Conservation (phyloP, 2,888 invertebrate genomes). For the Ophioninae sp. region DNA sequence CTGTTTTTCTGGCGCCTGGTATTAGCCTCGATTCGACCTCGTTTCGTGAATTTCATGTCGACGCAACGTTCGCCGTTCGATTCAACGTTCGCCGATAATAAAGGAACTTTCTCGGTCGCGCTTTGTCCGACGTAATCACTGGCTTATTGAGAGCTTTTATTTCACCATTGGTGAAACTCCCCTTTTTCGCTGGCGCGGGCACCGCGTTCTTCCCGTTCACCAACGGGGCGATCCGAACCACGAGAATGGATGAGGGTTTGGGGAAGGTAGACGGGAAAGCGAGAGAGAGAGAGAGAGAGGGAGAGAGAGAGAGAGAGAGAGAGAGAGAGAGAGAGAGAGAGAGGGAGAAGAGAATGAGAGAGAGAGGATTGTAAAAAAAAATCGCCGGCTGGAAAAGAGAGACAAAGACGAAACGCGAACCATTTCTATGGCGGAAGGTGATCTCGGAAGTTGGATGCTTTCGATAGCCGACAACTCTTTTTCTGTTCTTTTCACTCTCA, state of each 20-base stretch:
- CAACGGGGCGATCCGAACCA: conserved; percentile 18
- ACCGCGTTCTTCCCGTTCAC: conserved; percentile 52
- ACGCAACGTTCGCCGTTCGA: conserved; percentile 27
- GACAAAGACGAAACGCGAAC: conserved; percentile 45
- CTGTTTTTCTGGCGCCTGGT: conserved; percentile 20
- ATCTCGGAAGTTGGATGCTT: conserved; percentile 61
- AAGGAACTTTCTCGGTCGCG: conserved; percentile 28
- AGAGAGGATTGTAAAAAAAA: conserved; percentile 14
- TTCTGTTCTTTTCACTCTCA: background rate
- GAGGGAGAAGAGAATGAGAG: conserved; percentile 16
- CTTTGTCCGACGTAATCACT: conserved; percentile 60
- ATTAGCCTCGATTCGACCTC: conserved; percentile 27
- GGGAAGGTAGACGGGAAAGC: conserved; percentile 25
- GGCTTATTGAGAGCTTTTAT: conserved; percentile 61
- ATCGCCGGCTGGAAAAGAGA: conserved; percentile 18
- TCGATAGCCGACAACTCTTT: conserved; percentile 41
- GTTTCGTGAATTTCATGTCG: conserved; percentile 8
- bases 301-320: conserved; percentile 2
- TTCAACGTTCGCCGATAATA: conserved; percentile 33
- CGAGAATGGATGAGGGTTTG: conserved; percentile 10
- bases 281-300: conserved; percentile 17
- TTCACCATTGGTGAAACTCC: conserved; percentile 57
- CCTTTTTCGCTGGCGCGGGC: conserved; percentile 25
- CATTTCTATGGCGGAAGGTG: conserved; percentile 61
- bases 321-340: conserved; percentile 33